phyloP scores from a whole-genome alignment of 2,888 invertebrate genomes.

The Piscicola geometra region DNA sequence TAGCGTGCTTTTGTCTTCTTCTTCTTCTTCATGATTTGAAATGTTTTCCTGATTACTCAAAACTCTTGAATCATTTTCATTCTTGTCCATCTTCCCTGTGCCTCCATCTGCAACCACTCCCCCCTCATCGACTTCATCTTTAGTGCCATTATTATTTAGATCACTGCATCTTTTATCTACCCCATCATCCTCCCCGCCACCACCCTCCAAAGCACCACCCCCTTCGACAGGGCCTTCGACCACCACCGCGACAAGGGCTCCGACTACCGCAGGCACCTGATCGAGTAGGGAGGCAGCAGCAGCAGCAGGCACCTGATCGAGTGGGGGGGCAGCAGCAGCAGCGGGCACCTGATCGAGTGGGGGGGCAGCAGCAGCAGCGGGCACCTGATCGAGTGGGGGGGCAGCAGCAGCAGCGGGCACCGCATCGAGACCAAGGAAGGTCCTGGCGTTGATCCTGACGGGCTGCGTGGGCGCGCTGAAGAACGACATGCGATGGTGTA shows the following conservation, averaged over 20 bases:
- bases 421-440: slow-evolving; percentile 47
- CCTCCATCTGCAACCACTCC: background rate
- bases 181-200: slow-evolving; percentile 23
- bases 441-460: slow-evolving; percentile 51
- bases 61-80: slow-evolving; percentile 14
- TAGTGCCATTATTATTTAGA: slow-evolving; percentile 24
- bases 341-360: too few relatives aligned
- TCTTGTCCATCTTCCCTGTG: background rate
- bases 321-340: background rate
- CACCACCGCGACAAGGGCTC: slow-evolving; percentile 15
- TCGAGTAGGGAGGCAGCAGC: background rate
- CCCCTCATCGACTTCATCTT: background rate
- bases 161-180: slow-evolving; percentile 15
- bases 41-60: background rate
- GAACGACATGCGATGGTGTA: slow-evolving; percentile 50
- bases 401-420: background rate
- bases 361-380: background rate
- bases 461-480: slow-evolving; percentile 51
- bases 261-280: background rate
- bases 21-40: background rate
- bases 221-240: slow-evolving; percentile 17
- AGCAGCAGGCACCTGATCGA: background rate
- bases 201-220: slow-evolving; percentile 20
- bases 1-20: too few relatives aligned
- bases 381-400: background rate